Conservation (phyloP, 2,888 invertebrate species). For the Diplolepis rosae region DNA sequence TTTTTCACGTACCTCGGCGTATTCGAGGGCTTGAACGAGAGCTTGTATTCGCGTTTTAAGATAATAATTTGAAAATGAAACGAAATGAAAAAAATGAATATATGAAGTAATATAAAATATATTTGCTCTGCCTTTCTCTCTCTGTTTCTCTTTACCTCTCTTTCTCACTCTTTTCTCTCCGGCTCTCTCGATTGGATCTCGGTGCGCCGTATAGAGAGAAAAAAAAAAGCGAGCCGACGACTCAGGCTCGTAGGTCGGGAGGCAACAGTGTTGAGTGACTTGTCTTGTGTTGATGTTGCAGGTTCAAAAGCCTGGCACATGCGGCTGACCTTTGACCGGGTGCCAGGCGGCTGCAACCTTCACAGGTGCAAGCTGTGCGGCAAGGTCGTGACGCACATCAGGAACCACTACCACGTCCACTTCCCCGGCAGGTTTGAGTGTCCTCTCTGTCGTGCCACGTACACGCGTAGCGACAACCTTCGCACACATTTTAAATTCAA, state of each 20-base stretch:
- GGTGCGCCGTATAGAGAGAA: slow-evolving; percentile 33
- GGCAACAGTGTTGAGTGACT: slow-evolving; percentile 72
- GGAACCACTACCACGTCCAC: slow-evolving; percentile 95
- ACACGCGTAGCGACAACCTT: slow-evolving; percentile 94
- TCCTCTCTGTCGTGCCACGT: slow-evolving; percentile 91
- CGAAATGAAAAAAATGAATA: slow-evolving; percentile 12
- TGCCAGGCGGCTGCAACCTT: slow-evolving; percentile 93
- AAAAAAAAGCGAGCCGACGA: slow-evolving; percentile 37
- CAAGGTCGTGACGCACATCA: slow-evolving; percentile 95
- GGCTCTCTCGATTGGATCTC: slow-evolving; percentile 9
- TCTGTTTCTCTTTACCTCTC: slow-evolving; percentile 42
- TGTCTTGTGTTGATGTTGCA: slow-evolving; percentile 82
- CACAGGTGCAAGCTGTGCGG: slow-evolving; percentile 95
- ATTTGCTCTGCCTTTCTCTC: slow-evolving; percentile 45
- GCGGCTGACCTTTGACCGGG: slow-evolving; percentile 95
- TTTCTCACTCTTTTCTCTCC: slow-evolving; percentile 32
- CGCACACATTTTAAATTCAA: slow-evolving; percentile 95
- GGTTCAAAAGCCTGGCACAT: slow-evolving; percentile 97
- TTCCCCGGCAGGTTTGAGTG: slow-evolving; percentile 94
- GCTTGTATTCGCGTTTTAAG: slow-evolving; percentile 14
- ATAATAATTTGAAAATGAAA: slow-evolving; percentile 4
- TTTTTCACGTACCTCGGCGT: slow-evolving; percentile 35
- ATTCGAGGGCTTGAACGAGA: slow-evolving; percentile 40
- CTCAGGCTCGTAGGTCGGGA: slow-evolving; percentile 58
- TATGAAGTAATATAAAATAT: slow-evolving; percentile 18